Percentiles rank a stretch among this genome's conserved stretches.
These are phyloP conservation scores for Tangara arthus DNA, from an alignment of 2,797 vertebrate species.

Conservation along the genomic window DNA sequence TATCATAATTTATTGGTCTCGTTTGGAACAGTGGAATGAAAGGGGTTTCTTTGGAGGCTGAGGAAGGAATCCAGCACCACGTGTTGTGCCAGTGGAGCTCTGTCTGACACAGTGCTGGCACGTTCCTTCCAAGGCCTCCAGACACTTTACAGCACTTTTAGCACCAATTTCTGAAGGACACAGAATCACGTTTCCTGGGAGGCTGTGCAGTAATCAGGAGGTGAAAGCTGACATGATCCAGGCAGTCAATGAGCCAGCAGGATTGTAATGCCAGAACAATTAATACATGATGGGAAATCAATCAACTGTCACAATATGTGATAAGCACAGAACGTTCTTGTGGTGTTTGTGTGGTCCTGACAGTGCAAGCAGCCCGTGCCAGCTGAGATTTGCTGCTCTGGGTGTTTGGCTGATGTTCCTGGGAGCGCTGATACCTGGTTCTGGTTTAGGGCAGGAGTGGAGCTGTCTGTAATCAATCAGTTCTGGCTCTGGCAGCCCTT, in stretches of 20 bases:
- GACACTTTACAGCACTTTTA: slow-evolving; percentile 6
- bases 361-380: not conserved
- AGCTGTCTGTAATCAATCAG: not conserved
- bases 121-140: not conserved
- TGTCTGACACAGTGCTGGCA: not conserved
- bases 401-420: not conserved
- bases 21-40: not conserved
- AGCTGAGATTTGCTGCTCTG: not conserved
- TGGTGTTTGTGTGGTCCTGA: not conserved
- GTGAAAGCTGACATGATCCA: not conserved
- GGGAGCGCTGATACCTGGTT: not conserved
- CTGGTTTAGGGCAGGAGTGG: not conserved
- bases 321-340: not conserved
- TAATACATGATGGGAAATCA: not conserved
- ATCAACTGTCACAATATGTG: not conserved
- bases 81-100: not conserved
- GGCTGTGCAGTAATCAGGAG: not conserved
- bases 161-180: slow-evolving; percentile 35
- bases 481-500: not conserved
- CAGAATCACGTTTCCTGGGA: not conserved
- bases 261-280: not conserved
- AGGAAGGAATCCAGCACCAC: not conserved
- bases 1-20: not conserved
- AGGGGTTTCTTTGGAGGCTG: not conserved
- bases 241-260: not conserved